phyloP scores from a whole-genome alignment of 2,113 vertebrate genomes.

The Brachionichthys hirsutus region DNA sequence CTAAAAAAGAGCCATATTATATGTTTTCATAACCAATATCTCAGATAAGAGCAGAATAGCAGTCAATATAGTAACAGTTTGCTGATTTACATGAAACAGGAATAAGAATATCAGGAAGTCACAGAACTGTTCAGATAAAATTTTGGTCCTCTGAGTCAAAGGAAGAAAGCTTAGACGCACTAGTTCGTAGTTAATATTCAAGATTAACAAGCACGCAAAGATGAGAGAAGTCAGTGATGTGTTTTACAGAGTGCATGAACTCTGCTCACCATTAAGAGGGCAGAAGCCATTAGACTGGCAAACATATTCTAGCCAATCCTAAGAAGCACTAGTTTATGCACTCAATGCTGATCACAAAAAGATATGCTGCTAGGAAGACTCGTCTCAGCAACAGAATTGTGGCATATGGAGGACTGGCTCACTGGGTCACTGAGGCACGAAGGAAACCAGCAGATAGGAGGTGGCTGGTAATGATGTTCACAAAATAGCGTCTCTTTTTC shows the following conservation, averaged over 20 bases:
- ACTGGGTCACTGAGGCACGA: background rate
- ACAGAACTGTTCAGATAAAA: background rate
- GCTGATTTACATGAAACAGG: too few species aligned
- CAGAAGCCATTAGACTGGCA: conserved; percentile 36
- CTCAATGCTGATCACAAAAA: conserved; percentile 19
- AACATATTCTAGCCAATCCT: conserved; percentile 25
- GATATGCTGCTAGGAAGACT: conserved; percentile 1
- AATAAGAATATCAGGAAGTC: too few species aligned
- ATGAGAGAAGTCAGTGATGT: conserved; percentile 17
- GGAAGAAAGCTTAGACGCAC: conserved; percentile 24
- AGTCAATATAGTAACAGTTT: too few species aligned
- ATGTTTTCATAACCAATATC: too few species aligned
- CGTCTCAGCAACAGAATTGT: background rate
- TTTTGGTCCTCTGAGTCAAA: background rate
- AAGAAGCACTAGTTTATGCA: conserved; percentile 12
- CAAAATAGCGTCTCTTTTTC: too few species aligned
- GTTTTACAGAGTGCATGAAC: conserved; percentile 24
- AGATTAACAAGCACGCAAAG: conserved; percentile 28
- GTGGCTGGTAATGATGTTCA: too few species aligned
- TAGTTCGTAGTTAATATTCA: conserved; percentile 33
- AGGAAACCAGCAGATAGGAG: too few species aligned
- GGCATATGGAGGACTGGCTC: conserved; percentile 8
- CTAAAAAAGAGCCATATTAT: background rate
- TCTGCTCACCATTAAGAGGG: conserved; percentile 32
- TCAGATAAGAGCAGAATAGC: too few species aligned